Conservation (phyloP, 2,888 invertebrate genomes). For the Metallyticus violacea region DNA sequence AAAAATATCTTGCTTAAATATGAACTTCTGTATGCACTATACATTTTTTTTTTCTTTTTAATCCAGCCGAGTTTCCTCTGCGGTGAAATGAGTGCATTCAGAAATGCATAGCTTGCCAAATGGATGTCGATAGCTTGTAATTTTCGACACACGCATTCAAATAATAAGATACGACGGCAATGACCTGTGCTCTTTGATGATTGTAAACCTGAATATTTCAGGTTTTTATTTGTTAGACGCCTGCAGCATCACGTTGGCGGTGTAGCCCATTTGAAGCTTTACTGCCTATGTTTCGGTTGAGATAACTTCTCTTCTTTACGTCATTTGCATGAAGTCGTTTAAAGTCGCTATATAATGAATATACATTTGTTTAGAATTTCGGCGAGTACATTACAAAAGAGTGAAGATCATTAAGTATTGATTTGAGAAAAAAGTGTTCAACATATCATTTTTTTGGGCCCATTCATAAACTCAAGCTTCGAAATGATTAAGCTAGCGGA, state of each 20-base stretch:
- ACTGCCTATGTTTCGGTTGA: background rate
- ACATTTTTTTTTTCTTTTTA: too few relatives aligned
- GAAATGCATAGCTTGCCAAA: background rate
- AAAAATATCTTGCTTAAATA: too few relatives aligned
- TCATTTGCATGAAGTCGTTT: background rate
- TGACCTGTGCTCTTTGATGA: background rate
- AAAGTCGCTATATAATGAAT: too few relatives aligned
- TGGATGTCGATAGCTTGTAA: background rate
- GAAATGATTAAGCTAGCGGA: background rate
- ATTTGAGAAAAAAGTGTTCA: background rate
- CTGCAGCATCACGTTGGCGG: background rate
- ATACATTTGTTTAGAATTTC: background rate
- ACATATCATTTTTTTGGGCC: background rate
- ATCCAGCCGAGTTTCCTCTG: too few relatives aligned
- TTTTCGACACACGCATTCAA: background rate
- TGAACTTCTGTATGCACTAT: too few relatives aligned
- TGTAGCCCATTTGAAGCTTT: background rate
- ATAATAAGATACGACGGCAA: background rate
- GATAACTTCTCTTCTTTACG: background rate
- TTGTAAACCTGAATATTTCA: too few relatives aligned
- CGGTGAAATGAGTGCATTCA: background rate
- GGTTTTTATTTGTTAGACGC: background rate
- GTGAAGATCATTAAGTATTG: too few relatives aligned
- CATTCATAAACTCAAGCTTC: too few relatives aligned
- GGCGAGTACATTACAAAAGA: background rate